These are phyloP conservation scores for Sitta europaea DNA, from an alignment of 2,113 vertebrate species.

Conservation along the genomic window DNA sequence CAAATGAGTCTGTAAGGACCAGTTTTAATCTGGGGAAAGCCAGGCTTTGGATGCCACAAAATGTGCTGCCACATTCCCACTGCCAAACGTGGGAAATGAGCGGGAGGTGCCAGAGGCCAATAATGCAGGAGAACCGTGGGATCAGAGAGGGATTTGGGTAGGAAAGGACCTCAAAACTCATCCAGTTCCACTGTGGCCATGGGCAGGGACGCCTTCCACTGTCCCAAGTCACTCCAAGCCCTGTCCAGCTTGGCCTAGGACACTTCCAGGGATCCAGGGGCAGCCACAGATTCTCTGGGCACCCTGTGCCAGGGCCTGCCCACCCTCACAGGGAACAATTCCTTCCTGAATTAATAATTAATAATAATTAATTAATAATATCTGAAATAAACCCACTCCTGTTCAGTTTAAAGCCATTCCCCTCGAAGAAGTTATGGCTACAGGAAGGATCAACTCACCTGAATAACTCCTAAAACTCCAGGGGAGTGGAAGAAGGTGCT, in stretches of 20 bases:
- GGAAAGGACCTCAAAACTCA: background rate
- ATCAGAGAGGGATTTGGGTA: background rate
- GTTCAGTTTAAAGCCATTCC: background rate
- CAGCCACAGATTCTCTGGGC: background rate
- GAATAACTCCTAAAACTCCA: background rate
- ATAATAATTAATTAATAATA: too few species aligned
- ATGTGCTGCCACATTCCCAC: background rate
- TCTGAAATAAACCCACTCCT: background rate
- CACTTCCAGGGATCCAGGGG: background rate
- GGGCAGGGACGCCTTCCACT: background rate
- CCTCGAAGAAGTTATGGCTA: background rate
- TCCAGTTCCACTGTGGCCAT: background rate
- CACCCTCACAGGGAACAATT: accelerated
- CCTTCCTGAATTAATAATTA: too few species aligned
- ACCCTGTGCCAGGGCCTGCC: background rate
- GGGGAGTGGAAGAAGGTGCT: background rate
- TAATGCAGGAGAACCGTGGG: background rate
- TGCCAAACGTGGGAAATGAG: background rate
- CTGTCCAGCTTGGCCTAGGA: accelerated
- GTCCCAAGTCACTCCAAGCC: accelerated
- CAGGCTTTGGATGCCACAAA: background rate
- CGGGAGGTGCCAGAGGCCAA: background rate
- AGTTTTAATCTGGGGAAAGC: background rate
- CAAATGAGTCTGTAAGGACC: background rate
- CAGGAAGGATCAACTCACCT: background rate